Percentiles rank a stretch among this genome's conserved stretches.
phyloP scores from a whole-genome alignment of 2,113 vertebrate genomes.

The Oriolus oriolus region DNA sequence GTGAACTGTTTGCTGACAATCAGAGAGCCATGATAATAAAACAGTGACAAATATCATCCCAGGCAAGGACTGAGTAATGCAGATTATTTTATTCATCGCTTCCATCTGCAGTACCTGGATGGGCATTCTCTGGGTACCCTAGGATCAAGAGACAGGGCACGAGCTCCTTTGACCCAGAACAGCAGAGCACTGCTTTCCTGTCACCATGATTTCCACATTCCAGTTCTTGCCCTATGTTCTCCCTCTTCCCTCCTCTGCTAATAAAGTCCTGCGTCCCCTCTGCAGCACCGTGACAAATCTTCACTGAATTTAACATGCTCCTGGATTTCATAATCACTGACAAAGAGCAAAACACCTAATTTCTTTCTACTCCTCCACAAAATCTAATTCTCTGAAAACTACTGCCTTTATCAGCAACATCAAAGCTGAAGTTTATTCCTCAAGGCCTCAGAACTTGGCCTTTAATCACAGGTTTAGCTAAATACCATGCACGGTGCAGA shows the following conservation, averaged over 20 bases:
- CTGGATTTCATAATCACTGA: neutral
- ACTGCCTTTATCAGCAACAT: neutral
- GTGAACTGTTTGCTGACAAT: neutral
- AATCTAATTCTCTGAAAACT: neutral
- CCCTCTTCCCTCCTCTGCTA: neutral
- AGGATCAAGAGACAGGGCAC: neutral
- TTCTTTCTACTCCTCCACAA: neutral
- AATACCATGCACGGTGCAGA: neutral
- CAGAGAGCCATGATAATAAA: neutral
- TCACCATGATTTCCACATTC: neutral
- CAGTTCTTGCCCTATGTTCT: neutral
- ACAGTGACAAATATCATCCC: neutral
- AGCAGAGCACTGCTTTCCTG: neutral
- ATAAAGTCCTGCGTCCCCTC: neutral
- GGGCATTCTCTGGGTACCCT: neutral
- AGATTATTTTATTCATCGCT: neutral
- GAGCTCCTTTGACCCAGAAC: neutral
- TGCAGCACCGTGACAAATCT: neutral
- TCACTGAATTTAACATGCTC: neutral
- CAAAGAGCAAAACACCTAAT: neutral
- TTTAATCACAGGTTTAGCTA: constrained; percentile 8
- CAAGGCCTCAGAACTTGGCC: neutral
- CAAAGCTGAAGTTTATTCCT: constrained; percentile 1
- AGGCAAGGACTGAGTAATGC: neutral
- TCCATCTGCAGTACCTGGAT: neutral